phyloP scores from a whole-genome alignment of 2,797 vertebrate species.

The Phoebastria nigripes region DNA sequence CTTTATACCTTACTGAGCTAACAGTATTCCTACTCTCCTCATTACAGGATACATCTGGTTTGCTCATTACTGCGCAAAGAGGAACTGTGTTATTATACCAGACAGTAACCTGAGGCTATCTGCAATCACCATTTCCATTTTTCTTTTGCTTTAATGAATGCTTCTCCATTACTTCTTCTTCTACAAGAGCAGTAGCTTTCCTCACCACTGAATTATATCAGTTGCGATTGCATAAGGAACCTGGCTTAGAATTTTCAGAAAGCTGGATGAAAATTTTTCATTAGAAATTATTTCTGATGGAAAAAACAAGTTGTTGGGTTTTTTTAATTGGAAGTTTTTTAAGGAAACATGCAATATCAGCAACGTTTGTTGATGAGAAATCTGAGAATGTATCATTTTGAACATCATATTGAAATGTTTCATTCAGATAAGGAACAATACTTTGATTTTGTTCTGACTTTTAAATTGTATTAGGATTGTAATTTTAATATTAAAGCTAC shows the following conservation, averaged over 20 bases:
- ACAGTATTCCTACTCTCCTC: slow-evolving; percentile 22
- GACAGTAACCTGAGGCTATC: slow-evolving; percentile 1
- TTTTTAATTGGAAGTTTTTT: not conserved
- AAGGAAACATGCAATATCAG: not conserved
- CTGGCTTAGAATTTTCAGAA: not conserved
- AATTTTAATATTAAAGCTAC: not conserved
- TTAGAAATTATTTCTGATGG: not conserved
- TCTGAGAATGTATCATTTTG: not conserved
- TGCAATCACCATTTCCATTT: slow-evolving; percentile 23
- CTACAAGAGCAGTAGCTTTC: not conserved
- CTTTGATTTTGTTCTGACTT: not conserved
- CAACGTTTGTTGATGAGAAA: not conserved
- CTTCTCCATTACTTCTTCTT: not conserved
- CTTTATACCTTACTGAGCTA: slow-evolving; percentile 22
- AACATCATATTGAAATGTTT: not conserved
- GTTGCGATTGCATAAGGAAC: not conserved
- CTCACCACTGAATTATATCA: not conserved
- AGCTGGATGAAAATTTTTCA: not conserved
- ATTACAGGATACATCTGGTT: slow-evolving; percentile 6
- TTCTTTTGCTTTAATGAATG: slow-evolving; percentile 32
- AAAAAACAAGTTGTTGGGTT: not conserved
- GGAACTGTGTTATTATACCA: not conserved
- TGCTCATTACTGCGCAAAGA: not conserved
- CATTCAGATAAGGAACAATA: not conserved
- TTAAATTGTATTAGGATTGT: not conserved